phyloP scores from a whole-genome alignment of 1,140 invertebrate species.

The Drosophila murphyi region DNA sequence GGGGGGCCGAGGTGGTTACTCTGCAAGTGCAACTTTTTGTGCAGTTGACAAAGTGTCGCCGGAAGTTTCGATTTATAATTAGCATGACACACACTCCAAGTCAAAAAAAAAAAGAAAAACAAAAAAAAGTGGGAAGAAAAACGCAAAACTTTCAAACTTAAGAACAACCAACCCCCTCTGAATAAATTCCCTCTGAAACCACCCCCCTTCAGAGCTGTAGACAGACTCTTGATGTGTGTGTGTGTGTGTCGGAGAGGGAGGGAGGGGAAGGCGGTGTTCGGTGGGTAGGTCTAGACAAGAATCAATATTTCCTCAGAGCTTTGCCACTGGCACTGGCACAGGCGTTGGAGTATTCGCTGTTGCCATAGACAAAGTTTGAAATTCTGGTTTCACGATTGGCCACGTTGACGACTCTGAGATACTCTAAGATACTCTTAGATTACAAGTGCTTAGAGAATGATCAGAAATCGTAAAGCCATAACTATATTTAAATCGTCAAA shows the following conservation, averaged over 20 bases:
- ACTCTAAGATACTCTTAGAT: slow-evolving; percentile 3
- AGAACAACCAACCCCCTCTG: slow-evolving; percentile 9
- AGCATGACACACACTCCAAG: slow-evolving; percentile 79
- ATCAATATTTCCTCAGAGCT: slow-evolving; percentile 76
- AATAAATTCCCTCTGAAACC: background rate
- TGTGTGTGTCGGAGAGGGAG: background rate
- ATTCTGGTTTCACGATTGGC: slow-evolving; percentile 60
- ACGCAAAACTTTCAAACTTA: slow-evolving; percentile 74
- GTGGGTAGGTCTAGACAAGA: slow-evolving; percentile 44
- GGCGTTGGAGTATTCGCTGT: slow-evolving; percentile 16
- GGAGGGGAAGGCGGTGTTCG: background rate
- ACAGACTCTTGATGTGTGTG: slow-evolving; percentile 3
- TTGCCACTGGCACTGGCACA: slow-evolving; percentile 10
- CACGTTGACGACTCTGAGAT: slow-evolving; percentile 7
- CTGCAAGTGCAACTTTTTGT: slow-evolving; percentile 41
- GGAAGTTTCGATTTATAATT: slow-evolving; percentile 83
- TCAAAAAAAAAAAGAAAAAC: slow-evolving; percentile 74
- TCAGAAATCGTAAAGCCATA: no score
- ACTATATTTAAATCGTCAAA: no score
- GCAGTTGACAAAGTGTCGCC: slow-evolving; percentile 80
- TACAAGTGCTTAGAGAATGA: no score
- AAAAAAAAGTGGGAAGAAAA: slow-evolving; percentile 73
- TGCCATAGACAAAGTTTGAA: slow-evolving; percentile 67
- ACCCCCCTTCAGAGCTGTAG: slow-evolving; percentile 5
- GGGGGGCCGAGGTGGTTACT: background rate